Base-by-base conservation (phyloP, 2,888 invertebrate genomes). In the Ceratothoa steindachneri region DNA sequence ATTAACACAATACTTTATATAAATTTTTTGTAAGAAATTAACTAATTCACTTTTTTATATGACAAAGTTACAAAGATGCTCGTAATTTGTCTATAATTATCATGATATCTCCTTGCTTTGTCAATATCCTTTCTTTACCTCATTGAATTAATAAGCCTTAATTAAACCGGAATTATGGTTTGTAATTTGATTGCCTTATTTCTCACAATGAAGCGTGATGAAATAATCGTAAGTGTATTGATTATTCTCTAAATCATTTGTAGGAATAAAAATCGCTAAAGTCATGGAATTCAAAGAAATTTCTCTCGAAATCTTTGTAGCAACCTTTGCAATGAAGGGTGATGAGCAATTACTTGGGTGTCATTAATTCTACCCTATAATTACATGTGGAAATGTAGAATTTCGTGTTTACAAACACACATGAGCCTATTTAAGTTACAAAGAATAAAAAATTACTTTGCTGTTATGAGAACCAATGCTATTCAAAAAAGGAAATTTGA, bases 221-320 rank as follows among this genome's bases (percentile, higher is more conserved):
- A 55, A 55, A 22, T 19, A 12, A 55, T 55, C 19, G 55, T 7
- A 19, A 5, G 19, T 55, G 12, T 19, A 55, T 55, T 22, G 19
- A 55, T 55, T 55, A 55, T 55, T 55, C 55, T 55, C 41, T 41
- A 41, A 41, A 41, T 41, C 41, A 41, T 41, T 41, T 55, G 5
- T 55, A 22, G 12, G 5, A 55, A 55, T 55, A 15, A 15, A 55
- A 55, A 55, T 55, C 19, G 55, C 7, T 5, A 55, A 55, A 7
- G 7, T 55, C 24, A 55, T 22, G 55, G 55, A 55, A 55, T 55
- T 55, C 19, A 55, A 55, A 55, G 55, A 55, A 55, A 55, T 55
- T 55, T 41, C 41, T 15, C 41, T 9, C 15, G 41, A 41, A 41
- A n/a, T 15, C 5, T 41, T 41, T 41, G 5, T 41, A 41, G 5